Conservation (phyloP, 2,888 invertebrate species). For the Cyrtodaria siliqua region DNA sequence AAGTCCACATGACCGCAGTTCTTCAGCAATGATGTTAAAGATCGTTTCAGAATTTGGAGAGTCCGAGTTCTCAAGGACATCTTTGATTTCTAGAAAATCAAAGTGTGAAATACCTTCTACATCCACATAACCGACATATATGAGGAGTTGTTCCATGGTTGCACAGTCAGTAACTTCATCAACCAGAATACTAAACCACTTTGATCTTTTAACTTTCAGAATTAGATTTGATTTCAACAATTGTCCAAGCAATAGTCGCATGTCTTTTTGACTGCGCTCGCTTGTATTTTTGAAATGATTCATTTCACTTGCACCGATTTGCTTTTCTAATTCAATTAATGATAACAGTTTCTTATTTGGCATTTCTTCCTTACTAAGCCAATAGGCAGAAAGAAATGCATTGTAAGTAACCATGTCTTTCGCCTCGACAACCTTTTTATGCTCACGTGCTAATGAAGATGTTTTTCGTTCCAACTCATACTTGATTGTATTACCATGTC, state of each 20-base stretch:
- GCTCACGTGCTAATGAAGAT: too few species aligned
- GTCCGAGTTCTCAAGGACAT: constrained; percentile 10
- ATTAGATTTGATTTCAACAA: constrained; percentile 21
- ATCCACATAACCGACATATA: constrained; percentile 16
- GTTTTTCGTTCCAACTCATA: too few species aligned
- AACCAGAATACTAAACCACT: constrained; percentile 25
- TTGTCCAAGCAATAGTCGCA: constrained; percentile 32
- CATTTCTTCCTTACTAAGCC: too few species aligned
- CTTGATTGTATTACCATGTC: too few species aligned
- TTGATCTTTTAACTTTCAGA: constrained; percentile 1
- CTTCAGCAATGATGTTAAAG: not conserved
- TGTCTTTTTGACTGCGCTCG: constrained; percentile 5
- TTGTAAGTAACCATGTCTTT: too few species aligned
- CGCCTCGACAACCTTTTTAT: too few species aligned
- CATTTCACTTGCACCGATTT: too few species aligned
- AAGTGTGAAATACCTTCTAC: not conserved
- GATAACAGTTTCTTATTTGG: too few species aligned
- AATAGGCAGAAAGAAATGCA: too few species aligned
- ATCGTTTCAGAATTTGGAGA: not conserved
- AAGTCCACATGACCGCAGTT: too few species aligned
- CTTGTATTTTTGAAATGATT: too few species aligned
- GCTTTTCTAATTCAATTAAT: too few species aligned
- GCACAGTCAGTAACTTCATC: constrained; percentile 24
- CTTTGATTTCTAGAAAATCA: constrained; percentile 8
- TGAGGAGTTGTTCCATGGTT: constrained; percentile 14